Evolutionary conservation across 1,140 invertebrate species (phyloP).

Genomic region (Macrocentrus cingulum): DNA sequence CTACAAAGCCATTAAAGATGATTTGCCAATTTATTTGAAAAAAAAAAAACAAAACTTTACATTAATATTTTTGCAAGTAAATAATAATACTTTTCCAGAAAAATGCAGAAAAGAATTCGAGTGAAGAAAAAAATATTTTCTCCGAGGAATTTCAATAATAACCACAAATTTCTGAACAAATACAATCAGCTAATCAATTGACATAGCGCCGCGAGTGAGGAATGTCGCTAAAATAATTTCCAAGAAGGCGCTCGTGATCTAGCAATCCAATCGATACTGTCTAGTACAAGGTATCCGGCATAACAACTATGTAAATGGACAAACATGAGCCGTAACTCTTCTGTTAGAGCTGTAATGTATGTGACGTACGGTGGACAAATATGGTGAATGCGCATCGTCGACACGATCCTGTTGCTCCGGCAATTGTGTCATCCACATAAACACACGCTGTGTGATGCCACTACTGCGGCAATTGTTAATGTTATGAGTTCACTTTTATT

Average conservation of each 20-base stretch:
- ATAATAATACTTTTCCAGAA: too few relatives aligned
- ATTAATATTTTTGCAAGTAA: too few relatives aligned
- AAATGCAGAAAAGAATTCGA: too few relatives aligned
- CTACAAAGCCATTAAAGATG: too few relatives aligned
- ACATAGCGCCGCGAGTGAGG: background rate
- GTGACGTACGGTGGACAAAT: background rate
- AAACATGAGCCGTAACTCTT: conserved; percentile 20
- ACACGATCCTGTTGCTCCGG: background rate
- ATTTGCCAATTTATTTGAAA: too few relatives aligned
- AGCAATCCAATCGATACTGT: conserved; percentile 10
- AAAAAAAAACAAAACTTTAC: too few relatives aligned
- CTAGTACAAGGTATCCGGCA: conserved; percentile 9
- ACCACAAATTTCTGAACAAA: too few relatives aligned
- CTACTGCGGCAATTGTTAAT: conserved; percentile 12
- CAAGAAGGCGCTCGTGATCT: conserved; percentile 11
- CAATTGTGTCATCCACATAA: conserved; percentile 22
- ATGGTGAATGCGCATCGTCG: background rate
- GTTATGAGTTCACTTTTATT: conserved; percentile 25
- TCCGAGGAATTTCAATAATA: too few relatives aligned
- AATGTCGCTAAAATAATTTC: conserved; percentile 13
- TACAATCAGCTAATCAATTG: background rate
- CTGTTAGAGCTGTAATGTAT: background rate
- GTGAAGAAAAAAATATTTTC: too few relatives aligned
- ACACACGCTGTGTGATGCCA: background rate
- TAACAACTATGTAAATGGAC: conserved; percentile 21